phyloP scores from a whole-genome alignment of 1,140 invertebrate species.

The Penaeus japonicus region DNA sequence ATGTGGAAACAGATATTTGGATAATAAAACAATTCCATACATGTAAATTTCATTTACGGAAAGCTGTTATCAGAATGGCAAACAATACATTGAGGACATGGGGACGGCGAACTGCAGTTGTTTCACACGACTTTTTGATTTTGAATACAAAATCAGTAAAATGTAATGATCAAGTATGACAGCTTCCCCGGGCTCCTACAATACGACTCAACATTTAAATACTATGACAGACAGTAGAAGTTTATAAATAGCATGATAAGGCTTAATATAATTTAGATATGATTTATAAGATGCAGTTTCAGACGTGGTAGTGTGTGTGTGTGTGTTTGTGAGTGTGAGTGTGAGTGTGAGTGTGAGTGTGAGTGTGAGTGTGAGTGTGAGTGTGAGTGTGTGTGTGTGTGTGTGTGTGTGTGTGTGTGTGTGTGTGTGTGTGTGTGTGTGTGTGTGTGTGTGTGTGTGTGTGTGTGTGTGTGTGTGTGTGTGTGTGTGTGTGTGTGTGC shows the following conservation, averaged over 20 bases:
- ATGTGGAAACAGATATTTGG: background rate
- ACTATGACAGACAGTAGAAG: slow-evolving; percentile 43
- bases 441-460: background rate
- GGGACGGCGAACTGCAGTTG: slow-evolving; percentile 43
- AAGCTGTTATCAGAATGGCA: slow-evolving; percentile 23
- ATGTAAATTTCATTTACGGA: background rate
- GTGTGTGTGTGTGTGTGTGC: background rate
- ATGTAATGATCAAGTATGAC: background rate
- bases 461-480: background rate
- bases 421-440: background rate
- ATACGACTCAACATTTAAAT: slow-evolving; percentile 39
- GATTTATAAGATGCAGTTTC: background rate
- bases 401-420: background rate
- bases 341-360: background rate
- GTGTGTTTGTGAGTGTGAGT: background rate
- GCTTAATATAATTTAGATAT: slow-evolving; percentile 42
- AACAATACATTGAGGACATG: slow-evolving; percentile 20
- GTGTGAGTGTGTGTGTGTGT: background rate
- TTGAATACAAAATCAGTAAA: slow-evolving; percentile 21
- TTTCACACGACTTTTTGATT: slow-evolving; percentile 28
- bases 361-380: background rate
- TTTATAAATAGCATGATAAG: slow-evolving; percentile 49
- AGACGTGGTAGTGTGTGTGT: background rate
- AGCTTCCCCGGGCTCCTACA: slow-evolving; percentile 2
- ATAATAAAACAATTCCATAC: background rate